Base-by-base conservation (phyloP, 2,888 invertebrate genomes). In the Eustalomyia histrio region DNA sequence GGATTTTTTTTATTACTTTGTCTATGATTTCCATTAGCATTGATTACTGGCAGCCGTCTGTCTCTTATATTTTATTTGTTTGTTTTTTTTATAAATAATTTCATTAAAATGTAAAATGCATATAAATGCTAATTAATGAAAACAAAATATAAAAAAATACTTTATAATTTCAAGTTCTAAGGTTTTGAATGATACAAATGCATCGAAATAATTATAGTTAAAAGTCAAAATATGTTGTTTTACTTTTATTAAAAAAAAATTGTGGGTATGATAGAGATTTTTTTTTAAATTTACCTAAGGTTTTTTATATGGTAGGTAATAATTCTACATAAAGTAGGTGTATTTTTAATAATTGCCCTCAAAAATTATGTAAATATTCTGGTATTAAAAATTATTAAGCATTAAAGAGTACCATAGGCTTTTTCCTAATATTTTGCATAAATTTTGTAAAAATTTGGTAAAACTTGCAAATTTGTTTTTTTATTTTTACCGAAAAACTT, bases 21-120 rank as follows among this genome's bases (percentile, higher is more conserved):
- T 60, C 75, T 67, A 60, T 43, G 60, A 53, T 75, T 67, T 75
- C 60, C 75, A 75, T 75, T 75, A 67, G 75, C 60, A 60, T 50
- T 75, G 60, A 75, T 58, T 74, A 39, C 73, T 65, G 73, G 58
- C 65, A 52, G 64, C 47, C 64, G 60, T 57, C 47, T 35, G 72
- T 47, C 72, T 64, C 4, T 16, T 6, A 16, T 33, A 33, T 50
- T 50, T 60, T 60, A 35, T 58, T 53, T 24, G 24, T 24, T 18
- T 29, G 6, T 67, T 57, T 4, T 53, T 43, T 16, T 8, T 53
- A 24, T 58, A 17, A 18, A 58, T 18, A 47, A 58, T 68, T 58
- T n/a, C 21, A 71, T 71, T 71, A 61, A 71, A 61, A 72, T 72
- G 53, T 72, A 18, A 72, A 72, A 43, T 63, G 72, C 72, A 63